phyloP scores from a whole-genome alignment of 2,797 vertebrate species.

The Taeniopygia guttata region DNA sequence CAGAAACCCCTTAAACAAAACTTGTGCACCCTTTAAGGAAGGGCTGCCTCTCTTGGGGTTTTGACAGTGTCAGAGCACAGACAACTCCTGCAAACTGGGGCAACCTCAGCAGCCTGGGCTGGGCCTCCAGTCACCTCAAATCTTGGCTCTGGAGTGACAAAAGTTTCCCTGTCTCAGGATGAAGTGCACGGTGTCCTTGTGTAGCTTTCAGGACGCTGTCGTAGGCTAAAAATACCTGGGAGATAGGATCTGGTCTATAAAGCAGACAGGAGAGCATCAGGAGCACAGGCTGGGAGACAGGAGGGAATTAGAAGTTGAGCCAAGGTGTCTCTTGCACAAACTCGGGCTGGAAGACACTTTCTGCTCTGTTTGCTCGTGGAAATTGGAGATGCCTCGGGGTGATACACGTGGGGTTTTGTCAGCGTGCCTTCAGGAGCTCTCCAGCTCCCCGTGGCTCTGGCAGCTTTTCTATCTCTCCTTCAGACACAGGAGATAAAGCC shows the following conservation, averaged over 20 bases:
- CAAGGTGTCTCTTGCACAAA: neutral
- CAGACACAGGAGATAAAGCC: neutral
- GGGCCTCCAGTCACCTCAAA: accelerated
- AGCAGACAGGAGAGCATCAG: neutral
- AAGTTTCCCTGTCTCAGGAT: neutral
- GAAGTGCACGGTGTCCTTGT: neutral
- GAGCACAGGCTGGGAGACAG: neutral
- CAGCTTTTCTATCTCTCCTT: neutral
- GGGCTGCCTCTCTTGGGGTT: neutral
- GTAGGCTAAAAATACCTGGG: neutral
- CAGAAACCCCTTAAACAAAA: neutral
- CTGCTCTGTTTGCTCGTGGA: neutral
- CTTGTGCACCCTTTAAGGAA: neutral
- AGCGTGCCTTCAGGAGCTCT: neutral
- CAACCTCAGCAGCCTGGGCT: neutral
- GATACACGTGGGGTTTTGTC: neutral
- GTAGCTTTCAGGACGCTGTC: neutral
- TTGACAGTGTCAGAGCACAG: neutral
- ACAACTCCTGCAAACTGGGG: neutral
- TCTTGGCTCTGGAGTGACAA: neutral
- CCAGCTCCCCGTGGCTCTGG: neutral
- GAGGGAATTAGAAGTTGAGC: neutral
- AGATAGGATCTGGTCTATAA: neutral
- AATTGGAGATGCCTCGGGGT: neutral
- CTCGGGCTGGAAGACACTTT: neutral